phyloP scores from a whole-genome alignment of 2,113 vertebrate species.

The Brevimyrus niger region DNA sequence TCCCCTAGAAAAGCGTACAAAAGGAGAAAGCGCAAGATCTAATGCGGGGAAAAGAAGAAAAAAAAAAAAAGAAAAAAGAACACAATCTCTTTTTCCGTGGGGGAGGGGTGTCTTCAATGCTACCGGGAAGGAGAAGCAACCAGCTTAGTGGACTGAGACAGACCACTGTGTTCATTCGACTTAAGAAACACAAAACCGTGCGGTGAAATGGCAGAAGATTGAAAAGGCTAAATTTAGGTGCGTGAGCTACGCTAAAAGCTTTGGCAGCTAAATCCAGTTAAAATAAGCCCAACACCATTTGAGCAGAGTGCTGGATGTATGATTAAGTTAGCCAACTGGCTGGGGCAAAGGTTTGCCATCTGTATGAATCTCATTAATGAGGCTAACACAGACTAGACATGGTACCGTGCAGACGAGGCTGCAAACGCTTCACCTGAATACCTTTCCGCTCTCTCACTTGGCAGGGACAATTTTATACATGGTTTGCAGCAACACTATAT shows the following conservation, averaged over 20 bases:
- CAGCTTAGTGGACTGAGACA: background rate
- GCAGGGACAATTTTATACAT: background rate
- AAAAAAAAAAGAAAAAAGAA: background rate
- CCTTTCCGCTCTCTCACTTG: background rate
- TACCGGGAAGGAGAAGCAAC: background rate
- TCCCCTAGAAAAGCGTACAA: background rate
- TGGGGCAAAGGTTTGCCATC: background rate
- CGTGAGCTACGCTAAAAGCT: background rate
- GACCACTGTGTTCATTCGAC: background rate
- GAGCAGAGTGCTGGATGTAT: background rate
- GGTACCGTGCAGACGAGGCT: background rate
- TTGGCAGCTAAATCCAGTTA: background rate
- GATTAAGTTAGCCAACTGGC: background rate
- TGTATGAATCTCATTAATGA: background rate
- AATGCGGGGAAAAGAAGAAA: background rate
- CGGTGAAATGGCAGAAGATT: background rate
- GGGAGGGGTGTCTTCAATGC: background rate
- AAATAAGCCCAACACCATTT: background rate
- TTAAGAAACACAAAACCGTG: background rate
- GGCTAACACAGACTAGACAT: background rate
- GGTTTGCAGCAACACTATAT: background rate
- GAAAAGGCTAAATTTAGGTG: background rate
- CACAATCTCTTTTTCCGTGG: background rate
- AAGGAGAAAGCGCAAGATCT: background rate
- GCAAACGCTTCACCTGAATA: background rate